Evolutionary conservation across 2,113 vertebrate species (phyloP), one percentile per base, ranked within the genome.

Genomic region (Sitta europaea): DNA sequence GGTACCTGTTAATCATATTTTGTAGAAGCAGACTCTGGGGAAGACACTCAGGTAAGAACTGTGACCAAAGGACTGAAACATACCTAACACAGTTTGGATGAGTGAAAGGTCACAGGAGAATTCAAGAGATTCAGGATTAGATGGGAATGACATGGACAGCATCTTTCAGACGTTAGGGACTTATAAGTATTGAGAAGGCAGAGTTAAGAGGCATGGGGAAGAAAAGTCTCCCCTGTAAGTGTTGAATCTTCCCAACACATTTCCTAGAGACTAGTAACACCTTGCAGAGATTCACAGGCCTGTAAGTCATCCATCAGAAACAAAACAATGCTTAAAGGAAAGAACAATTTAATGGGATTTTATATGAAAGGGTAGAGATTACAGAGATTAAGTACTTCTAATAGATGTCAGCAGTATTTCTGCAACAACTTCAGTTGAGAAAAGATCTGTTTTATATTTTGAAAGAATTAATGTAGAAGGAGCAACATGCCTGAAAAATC

Each of bases 61-160:
- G 17, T 42, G 38, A 82, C 21, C 27, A 55, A 55, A 87, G 11
- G 40, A 66, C 33, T 40, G 53, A 78, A 63, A 8, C 9, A 28
- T 9, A 62, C 7, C 14, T 74, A 45, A 53, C 35, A 42, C 1
- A 35, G 21, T 63, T 48, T 0, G 0, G 24, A 55, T 1, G 0
- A 55, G 16, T 47, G n/a, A 72, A 88, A 20, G 13, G 12, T 79
- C 31, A 79, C 14, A 68, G 50, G 5, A 61, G 57, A 90, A 72
- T 68, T 86, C 31, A 72, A 5, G 31, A 57, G 24, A 83, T 68
- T 76, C 24, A 36, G 28, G 28, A 45, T 62, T 87, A 93, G 57
- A 53, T 85, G 12, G 9, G 11, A 95, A 76, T 76, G 11, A 36
- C 28, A 38, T 12, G 5, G 51, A 81, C 51, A 28, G 4, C 23